These are phyloP conservation scores for Sus scrofa DNA, from an alignment of 2,113 vertebrate species.

Conservation along the genomic window DNA sequence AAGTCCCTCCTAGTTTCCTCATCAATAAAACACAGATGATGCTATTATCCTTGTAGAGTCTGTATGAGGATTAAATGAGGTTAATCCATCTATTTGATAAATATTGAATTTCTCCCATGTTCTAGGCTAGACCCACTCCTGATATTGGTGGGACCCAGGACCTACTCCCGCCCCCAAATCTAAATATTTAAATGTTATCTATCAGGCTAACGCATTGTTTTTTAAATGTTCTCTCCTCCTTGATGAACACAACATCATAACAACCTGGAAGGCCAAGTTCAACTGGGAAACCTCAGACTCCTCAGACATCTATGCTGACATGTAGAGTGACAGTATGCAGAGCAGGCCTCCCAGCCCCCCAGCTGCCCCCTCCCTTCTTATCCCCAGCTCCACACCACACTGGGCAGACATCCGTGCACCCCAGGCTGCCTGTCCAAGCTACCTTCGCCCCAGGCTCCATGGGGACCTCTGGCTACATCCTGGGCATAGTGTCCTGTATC, in stretches of 20 bases:
- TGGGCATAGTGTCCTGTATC: not conserved
- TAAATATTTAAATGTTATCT: conserved; percentile 55
- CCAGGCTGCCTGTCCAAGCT: not conserved
- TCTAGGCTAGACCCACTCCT: not conserved
- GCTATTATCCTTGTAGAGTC: conserved; percentile 42
- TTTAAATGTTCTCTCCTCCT: not conserved
- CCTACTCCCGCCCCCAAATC: not conserved
- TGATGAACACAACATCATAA: not conserved
- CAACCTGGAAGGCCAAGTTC: not conserved
- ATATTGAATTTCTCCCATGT: not conserved
- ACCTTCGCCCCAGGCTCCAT: not conserved
- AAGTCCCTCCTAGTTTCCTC: conserved; percentile 67
- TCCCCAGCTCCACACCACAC: not conserved
- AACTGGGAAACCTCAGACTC: not conserved
- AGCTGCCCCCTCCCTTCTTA: not conserved
- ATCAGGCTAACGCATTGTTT: conserved; percentile 28
- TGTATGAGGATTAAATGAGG: conserved; percentile 64
- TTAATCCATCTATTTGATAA: conserved; percentile 63
- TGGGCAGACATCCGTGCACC: not conserved
- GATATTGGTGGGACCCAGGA: not conserved
- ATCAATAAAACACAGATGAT: conserved; percentile 62
- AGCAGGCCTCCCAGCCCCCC: not conserved
- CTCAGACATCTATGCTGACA: not conserved
- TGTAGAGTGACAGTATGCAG: not conserved
- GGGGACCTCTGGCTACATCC: not conserved